Evolutionary conservation across 2,888 invertebrate species (phyloP).

Genomic region (Ochlodes sylvanus): DNA sequence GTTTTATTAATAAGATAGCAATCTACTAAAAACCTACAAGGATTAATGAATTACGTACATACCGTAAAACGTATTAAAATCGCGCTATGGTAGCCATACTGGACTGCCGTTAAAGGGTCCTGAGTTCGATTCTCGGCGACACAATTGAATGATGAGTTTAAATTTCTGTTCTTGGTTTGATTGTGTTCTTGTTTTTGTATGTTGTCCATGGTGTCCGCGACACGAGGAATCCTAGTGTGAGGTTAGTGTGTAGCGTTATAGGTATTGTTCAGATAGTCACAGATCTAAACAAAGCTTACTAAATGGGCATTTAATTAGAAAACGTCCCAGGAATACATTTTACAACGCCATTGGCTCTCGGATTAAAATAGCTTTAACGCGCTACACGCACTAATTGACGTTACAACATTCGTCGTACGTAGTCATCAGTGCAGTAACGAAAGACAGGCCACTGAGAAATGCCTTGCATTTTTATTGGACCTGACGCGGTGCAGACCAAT

Average conservation of each 20-base stretch:
- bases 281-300: background rate
- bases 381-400: background rate
- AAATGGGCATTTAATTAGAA: background rate
- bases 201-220: too few relatives aligned
- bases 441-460: background rate
- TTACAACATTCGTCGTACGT: background rate
- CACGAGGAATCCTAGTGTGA: too few relatives aligned
- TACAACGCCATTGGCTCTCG: constrained; percentile 2
- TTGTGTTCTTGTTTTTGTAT: too few relatives aligned
- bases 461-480: background rate
- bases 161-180: too few relatives aligned
- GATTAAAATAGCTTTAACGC: constrained; percentile 5
- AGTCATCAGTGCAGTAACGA: background rate
- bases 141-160: too few relatives aligned
- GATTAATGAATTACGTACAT: too few relatives aligned
- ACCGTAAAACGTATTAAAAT: too few relatives aligned
- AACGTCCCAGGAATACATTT: constrained; percentile 5
- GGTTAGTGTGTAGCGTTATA: background rate
- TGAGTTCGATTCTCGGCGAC: too few relatives aligned
- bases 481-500: background rate
- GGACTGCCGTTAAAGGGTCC: too few relatives aligned
- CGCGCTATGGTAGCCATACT: too few relatives aligned
- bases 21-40: too few relatives aligned
- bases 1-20: too few relatives aligned
- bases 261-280: background rate